Conservation (phyloP, 2,888 invertebrate genomes). For the Darwinula stevensoni region DNA sequence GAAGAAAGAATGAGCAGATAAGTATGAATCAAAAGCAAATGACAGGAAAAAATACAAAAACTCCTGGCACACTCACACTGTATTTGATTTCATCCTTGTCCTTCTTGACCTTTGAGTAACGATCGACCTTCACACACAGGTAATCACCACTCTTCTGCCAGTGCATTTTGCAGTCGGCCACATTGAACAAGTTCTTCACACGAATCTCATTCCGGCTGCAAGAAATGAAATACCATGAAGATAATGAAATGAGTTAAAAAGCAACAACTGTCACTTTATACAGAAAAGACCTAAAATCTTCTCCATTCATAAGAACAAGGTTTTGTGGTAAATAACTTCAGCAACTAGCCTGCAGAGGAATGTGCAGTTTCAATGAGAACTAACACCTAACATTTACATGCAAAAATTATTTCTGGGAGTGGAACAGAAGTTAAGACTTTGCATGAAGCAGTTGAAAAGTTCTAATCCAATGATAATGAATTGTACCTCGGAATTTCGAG, state of each 20-base stretch:
- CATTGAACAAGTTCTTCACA: conserved; percentile 86
- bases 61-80: conserved; percentile 23
- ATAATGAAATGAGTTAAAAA: conserved; percentile 9
- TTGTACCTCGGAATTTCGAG: conserved; percentile 74
- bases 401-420: too few species aligned
- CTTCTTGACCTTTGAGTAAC: conserved; percentile 65
- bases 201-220: conserved; percentile 43
- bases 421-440: too few species aligned
- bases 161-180: conserved; percentile 90
- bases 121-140: conserved; percentile 77
- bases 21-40: conserved; percentile 4
- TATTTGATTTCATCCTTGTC: conserved; percentile 66
- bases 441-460: too few species aligned
- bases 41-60: conserved; percentile 6
- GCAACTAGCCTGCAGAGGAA: too few species aligned
- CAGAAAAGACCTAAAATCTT: too few species aligned
- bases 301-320: too few species aligned
- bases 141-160: conserved; percentile 98
- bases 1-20: conserved; percentile 9
- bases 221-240: conserved; percentile 8
- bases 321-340: too few species aligned
- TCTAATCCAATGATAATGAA: too few species aligned
- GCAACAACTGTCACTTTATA: not conserved
- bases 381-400: too few species aligned
- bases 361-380: too few species aligned